Evolutionary conservation across 1,140 invertebrate genomes (phyloP), one percentile per base, ranked within the genome.

Genomic region (Pogonomyrmex californicus): DNA sequence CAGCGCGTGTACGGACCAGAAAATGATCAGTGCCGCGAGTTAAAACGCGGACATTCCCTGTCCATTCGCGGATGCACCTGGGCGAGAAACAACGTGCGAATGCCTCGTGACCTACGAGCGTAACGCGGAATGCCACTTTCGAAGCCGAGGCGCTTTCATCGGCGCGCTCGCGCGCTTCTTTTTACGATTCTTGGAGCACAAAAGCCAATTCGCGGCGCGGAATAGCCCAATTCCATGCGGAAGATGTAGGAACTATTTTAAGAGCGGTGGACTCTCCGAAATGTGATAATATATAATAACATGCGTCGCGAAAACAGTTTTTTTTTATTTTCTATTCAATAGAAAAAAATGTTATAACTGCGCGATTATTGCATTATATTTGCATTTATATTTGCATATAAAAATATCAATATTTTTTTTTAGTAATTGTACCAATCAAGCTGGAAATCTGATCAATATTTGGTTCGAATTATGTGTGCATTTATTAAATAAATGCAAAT

Each of bases 61-160:
- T 56, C 23, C 38, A 23, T 44, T 81, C 66, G 30, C 17, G 33
- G 44, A 66, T 36, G 66, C 85, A 30, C 36, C 58, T 68, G 79
- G 47, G 70, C 86, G 75, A 66, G 87, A 88, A 90, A 92, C 87
- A 85, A 92, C 86, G 88, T 87, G 85, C 91, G 88, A 88, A 93
- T 93, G 88, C 92, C 92, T 93, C 76, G 90, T 92, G 92, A 87
- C 89, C 89, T 91, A 88, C 87, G 88, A 93, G 92, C 91, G 92
- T 92, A 91, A 93, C 92, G 91, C 33, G 88, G 91, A 92, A 92
- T 91, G 91, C 90, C 77, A 41, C 88, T 91, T 88, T 91, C 88
- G 79, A 91, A 85, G 77, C 41, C 70, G 38, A 77, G n/a, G 63
- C 66, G 89, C 66, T 90, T 88, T 90, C 90, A 79, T 87, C 86